A percentile compares a stretch with the other conserved stretches of the same genome.
Evolutionary conservation across 2,888 invertebrate species (phyloP).

Genomic region (Euclidia mi): DNA sequence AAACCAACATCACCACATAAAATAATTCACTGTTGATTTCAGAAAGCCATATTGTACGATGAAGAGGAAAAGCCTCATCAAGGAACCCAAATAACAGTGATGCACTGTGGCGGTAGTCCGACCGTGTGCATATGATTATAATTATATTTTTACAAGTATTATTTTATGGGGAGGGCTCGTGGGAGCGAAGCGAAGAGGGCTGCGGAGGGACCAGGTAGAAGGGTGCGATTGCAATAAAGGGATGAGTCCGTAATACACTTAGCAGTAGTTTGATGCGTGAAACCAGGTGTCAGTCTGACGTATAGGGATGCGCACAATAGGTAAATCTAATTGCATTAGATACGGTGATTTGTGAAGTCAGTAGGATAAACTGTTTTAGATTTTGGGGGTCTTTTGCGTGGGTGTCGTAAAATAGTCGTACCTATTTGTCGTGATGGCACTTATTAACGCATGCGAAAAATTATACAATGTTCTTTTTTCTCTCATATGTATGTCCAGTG

Average conservation of each 20-base stretch:
- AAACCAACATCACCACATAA: too few species aligned
- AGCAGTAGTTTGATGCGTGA: slow-evolving; percentile 64
- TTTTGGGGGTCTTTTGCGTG: neutral
- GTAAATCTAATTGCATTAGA: slow-evolving; percentile 49
- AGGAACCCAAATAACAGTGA: slow-evolving; percentile 56
- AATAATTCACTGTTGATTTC: too few species aligned
- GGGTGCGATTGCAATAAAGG: slow-evolving; percentile 56
- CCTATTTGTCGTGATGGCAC: too few species aligned
- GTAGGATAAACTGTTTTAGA: slow-evolving; percentile 16
- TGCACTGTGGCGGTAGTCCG: slow-evolving; percentile 81
- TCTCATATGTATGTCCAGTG: too few species aligned
- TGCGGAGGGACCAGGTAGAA: slow-evolving; percentile 69
- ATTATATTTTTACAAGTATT: slow-evolving; percentile 86
- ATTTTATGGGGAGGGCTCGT: slow-evolving; percentile 79
- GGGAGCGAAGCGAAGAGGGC: slow-evolving; percentile 70
- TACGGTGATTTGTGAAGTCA: slow-evolving; percentile 37
- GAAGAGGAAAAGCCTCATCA: neutral
- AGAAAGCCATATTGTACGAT: neutral
- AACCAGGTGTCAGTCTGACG: slow-evolving; percentile 74
- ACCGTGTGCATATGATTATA: slow-evolving; percentile 84
- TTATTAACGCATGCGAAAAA: too few species aligned
- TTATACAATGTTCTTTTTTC: too few species aligned
- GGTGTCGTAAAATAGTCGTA: neutral
- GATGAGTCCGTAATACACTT: slow-evolving; percentile 80
- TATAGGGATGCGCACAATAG: slow-evolving; percentile 55